Evolutionary conservation across 2,888 invertebrate genomes (phyloP).

Genomic region (Hemistola chrysoprasaria): DNA sequence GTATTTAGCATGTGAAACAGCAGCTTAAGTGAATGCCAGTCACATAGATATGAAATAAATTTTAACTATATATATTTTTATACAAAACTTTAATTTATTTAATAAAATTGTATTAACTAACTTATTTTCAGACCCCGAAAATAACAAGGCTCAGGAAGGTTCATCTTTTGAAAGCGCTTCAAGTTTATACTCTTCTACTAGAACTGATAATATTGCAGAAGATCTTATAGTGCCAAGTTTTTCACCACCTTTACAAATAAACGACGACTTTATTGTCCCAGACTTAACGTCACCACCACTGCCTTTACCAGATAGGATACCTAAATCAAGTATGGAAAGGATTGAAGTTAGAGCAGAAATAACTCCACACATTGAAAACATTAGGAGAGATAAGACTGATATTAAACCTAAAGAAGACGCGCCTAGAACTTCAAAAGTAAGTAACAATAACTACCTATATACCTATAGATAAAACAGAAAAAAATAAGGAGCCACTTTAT

Average conservation of each 20-base stretch:
- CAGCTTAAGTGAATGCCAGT: too few relatives aligned
- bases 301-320: slow-evolving; percentile 62
- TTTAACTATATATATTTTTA: too few relatives aligned
- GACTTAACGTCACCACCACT: slow-evolving; percentile 73
- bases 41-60: too few relatives aligned
- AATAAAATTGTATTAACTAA: slow-evolving; percentile 10
- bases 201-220: slow-evolving; percentile 86
- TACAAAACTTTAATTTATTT: too few relatives aligned
- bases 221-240: slow-evolving; percentile 84
- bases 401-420: slow-evolving; percentile 61
- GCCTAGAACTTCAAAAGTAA: slow-evolving; percentile 49
- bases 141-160: slow-evolving; percentile 85
- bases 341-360: slow-evolving; percentile 71
- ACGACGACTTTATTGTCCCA: slow-evolving; percentile 73
- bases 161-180: slow-evolving; percentile 95
- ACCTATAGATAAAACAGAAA: background rate
- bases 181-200: slow-evolving; percentile 89
- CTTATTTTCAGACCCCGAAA: slow-evolving; percentile 75
- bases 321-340: slow-evolving; percentile 60
- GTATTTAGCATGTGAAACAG: slow-evolving; percentile 25
- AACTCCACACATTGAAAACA: slow-evolving; percentile 53
- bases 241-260: slow-evolving; percentile 81
- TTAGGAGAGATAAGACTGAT: slow-evolving; percentile 78
- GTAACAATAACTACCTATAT: slow-evolving; percentile 3
- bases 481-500: background rate